Percentiles rank a stretch among this genome's conserved stretches.
Conservation (phyloP, 2,888 invertebrate genomes). For the Diplolepis rosae region DNA sequence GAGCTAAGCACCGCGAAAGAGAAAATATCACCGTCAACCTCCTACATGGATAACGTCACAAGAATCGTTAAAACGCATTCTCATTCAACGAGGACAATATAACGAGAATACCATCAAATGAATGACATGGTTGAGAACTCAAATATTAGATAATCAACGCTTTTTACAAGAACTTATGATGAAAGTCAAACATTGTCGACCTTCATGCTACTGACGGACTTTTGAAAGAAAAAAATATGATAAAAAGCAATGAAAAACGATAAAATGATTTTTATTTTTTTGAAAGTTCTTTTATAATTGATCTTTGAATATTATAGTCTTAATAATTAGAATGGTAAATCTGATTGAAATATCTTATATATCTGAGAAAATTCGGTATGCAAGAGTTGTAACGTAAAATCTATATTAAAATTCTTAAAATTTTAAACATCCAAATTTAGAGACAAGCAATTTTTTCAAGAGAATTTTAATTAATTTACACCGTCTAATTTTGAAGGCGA, state of each 20-base stretch:
- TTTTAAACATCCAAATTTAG: not conserved
- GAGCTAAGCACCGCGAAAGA: not conserved
- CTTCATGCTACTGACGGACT: not conserved
- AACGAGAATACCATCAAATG: slow-evolving; percentile 12
- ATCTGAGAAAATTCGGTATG: too few relatives aligned
- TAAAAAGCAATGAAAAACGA: too few relatives aligned
- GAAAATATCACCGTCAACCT: slow-evolving; percentile 8
- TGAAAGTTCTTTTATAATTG: too few relatives aligned
- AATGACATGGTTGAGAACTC: slow-evolving; percentile 7
- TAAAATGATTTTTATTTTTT: too few relatives aligned
- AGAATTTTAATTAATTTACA: slow-evolving; percentile 6
- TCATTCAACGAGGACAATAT: slow-evolving; percentile 16
- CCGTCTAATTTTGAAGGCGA: not conserved
- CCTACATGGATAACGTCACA: slow-evolving; percentile 1
- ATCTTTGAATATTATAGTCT: too few relatives aligned
- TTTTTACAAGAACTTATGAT: not conserved
- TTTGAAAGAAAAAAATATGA: not conserved
- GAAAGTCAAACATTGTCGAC: not conserved
- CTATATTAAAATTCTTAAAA: too few relatives aligned
- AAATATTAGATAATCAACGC: slow-evolving; percentile 9
- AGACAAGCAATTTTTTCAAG: too few relatives aligned
- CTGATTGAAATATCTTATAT: too few relatives aligned
- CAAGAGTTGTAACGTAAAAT: too few relatives aligned
- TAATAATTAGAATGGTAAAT: too few relatives aligned
- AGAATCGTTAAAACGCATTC: slow-evolving; percentile 5